Evolutionary conservation across 1,140 invertebrate genomes (phyloP).

Genomic region (Papilio machaon): DNA sequence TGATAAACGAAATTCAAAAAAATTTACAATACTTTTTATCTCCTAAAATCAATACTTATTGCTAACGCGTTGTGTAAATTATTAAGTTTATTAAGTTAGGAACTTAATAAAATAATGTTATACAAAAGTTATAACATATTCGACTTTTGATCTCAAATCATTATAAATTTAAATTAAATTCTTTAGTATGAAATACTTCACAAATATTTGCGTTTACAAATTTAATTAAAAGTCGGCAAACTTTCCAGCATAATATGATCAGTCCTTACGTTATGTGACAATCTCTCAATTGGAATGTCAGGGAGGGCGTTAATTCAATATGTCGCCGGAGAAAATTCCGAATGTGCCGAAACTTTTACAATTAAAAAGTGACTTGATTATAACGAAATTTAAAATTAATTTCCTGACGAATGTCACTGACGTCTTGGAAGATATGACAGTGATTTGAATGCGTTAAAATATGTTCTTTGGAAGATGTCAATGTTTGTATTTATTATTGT

Average conservation of each 20-base stretch:
- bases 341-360: slow-evolving; percentile 64
- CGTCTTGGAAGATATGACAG: slow-evolving; percentile 36
- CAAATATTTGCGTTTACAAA: slow-evolving; percentile 17
- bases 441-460: slow-evolving; percentile 6
- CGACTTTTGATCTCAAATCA: neutral
- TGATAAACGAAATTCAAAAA: no score
- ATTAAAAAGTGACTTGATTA: slow-evolving; percentile 61
- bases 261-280: slow-evolving; percentile 44
- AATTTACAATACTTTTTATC: no score
- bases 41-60: no score
- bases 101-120: no score
- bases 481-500: no score
- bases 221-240: slow-evolving; percentile 24
- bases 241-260: slow-evolving; percentile 41
- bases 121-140: neutral
- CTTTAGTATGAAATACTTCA: slow-evolving; percentile 5
- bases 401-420: slow-evolving; percentile 42
- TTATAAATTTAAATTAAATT: slow-evolving; percentile 15
- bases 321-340: slow-evolving; percentile 52
- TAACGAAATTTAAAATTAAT: slow-evolving; percentile 64
- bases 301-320: slow-evolving; percentile 66
- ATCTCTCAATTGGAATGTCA: slow-evolving; percentile 61
- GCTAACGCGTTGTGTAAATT: no score
- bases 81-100: no score
- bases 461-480: no score